Evolutionary conservation across 2,888 invertebrate species (phyloP), one percentile per base, ranked within the genome.

Genomic region (Dryocosmus kuriphilus): DNA sequence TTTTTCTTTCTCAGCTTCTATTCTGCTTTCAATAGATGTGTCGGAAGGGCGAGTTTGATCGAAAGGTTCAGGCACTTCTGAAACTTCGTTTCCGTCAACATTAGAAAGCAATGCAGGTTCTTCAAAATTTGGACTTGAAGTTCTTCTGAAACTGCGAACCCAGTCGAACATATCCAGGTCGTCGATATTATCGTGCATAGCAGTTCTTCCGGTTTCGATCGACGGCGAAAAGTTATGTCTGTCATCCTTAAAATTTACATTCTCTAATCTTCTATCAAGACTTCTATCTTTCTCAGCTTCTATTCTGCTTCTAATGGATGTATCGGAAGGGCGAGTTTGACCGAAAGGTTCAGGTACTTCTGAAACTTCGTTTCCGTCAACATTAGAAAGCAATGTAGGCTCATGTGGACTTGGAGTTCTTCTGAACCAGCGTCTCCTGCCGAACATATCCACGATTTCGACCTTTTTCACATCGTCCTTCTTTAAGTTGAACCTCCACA

Each of bases 341-440:
- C 27, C 27, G 4, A 60, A 60, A 60, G 24, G 22, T 27, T 24
- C 24, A 27, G 22, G 27, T 71, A 7, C 14, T 1, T 27, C 24
- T 71, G 27, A 19, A 67, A 8, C 16, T 30, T 51, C 67, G 14
- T 62, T n/a, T n/a, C 35, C 32, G 30, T 62, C 32, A 7, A 62
- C 35, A 11, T n/a, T 63, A 22, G 9, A 63, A n/a, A 60, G 27
- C 27, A 35, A 63, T 9, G n/a, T 5, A 35, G 63, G 35, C 4
- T 63, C 63, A n/a, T 63, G 63, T 63, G 32, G 63, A 63, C 32
- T 63, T 22, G 63, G 63, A 38, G 32, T 63, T 63, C n/a, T 63
- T 63, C 19, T 32, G 32, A 63, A 32, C 32, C 11, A 22, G n/a
- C n/a, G 63, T 11, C n/a, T 22, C 8, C n/a, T 65, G 24, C 65